A percentile compares a stretch with the other conserved stretches of the same genome.
Evolutionary conservation across 2,888 invertebrate species (phyloP).

Genomic region (Archips xylosteana): DNA sequence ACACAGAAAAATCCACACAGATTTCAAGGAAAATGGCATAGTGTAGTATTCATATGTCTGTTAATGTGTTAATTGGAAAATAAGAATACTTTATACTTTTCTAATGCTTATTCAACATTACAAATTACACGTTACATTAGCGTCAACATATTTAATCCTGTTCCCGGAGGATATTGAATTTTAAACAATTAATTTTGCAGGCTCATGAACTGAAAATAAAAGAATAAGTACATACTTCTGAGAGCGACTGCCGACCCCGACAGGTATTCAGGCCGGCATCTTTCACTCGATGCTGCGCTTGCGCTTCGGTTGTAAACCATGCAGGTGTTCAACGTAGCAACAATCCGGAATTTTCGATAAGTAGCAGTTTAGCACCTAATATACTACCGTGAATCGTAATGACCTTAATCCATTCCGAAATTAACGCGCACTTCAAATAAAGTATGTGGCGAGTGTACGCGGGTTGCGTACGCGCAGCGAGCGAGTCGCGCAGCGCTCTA

Average conservation of each 20-base stretch:
- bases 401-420: slow-evolving; percentile 46
- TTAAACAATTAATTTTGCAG: not conserved
- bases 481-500: slow-evolving; percentile 19
- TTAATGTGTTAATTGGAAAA: not conserved
- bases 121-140: too few species aligned
- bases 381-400: slow-evolving; percentile 44
- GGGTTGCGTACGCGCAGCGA: slow-evolving; percentile 26
- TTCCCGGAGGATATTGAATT: too few species aligned
- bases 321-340: slow-evolving; percentile 35
- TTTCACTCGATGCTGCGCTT: slow-evolving; percentile 25
- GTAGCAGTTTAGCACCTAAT: slow-evolving; percentile 46
- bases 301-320: slow-evolving; percentile 19
- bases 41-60: not conserved
- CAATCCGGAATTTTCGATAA: slow-evolving; percentile 44
- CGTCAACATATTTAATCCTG: too few species aligned
- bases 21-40: not conserved
- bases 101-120: too few species aligned
- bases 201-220: not conserved
- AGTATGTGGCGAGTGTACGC: slow-evolving; percentile 33
- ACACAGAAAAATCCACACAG: not conserved
- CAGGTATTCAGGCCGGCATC: slow-evolving; percentile 37
- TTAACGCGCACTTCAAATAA: slow-evolving; percentile 44
- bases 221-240: not conserved
- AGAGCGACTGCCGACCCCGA: slow-evolving; percentile 7
- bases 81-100: not conserved